Evolutionary conservation across 2,888 invertebrate genomes (phyloP).

Genomic region (Resseliella maxima): DNA sequence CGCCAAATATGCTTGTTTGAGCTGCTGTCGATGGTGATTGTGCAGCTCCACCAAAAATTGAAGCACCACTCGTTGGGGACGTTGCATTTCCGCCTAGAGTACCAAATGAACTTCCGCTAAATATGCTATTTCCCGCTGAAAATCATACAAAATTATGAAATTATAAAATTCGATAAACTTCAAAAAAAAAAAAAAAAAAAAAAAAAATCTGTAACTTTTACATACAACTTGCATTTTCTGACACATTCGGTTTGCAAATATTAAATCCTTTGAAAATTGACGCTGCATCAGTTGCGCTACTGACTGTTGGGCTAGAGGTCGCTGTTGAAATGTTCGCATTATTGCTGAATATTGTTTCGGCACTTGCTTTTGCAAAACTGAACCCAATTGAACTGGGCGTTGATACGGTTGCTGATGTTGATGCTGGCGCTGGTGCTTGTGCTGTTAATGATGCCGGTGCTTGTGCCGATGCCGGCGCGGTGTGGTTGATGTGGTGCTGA

Average conservation of each 20-base stretch:
- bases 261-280: constrained; percentile 34
- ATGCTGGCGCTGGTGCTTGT: background rate
- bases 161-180: too few relatives aligned
- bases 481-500: background rate
- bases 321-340: background rate
- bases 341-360: background rate
- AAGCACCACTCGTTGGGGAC: constrained; percentile 56
- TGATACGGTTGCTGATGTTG: background rate
- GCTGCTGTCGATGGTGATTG: background rate
- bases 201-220: too few relatives aligned
- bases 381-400: background rate
- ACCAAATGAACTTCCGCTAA: background rate
- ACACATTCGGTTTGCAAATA: constrained; percentile 52
- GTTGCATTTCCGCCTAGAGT: background rate
- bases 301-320: background rate
- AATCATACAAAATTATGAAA: background rate
- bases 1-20: background rate
- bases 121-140: background rate
- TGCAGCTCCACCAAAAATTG: background rate
- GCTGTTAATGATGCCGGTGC: background rate
- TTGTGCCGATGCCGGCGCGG: background rate
- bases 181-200: too few relatives aligned
- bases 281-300: background rate
- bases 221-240: constrained; percentile 12
- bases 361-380: constrained; percentile 44